A percentile compares a stretch with the other conserved stretches of the same genome.
phyloP scores from a whole-genome alignment of 37 sponge, comb jelly and placozoan genomes.

The Ianthella basta region DNA sequence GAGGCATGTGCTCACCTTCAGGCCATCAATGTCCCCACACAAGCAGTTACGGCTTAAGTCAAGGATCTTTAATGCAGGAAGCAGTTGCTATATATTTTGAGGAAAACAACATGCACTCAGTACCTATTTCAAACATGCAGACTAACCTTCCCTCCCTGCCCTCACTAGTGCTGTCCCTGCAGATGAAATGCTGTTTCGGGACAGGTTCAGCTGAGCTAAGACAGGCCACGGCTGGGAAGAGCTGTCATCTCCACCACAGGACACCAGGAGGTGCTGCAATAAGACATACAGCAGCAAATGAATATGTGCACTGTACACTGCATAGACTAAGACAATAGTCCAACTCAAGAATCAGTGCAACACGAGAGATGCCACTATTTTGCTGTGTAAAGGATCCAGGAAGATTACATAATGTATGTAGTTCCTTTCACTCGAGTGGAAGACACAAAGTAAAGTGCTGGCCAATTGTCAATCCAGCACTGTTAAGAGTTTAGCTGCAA shows the following conservation, averaged over 20 bases:
- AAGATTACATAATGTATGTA: too few species aligned
- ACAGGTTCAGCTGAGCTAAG: constrained; percentile 61
- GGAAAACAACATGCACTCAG: not conserved
- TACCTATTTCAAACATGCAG: not conserved
- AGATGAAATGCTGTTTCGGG: constrained; percentile 43
- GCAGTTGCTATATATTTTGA: constrained; percentile 45
- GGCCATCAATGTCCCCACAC: not conserved
- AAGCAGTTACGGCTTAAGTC: constrained; percentile 66
- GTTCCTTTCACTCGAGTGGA: too few species aligned
- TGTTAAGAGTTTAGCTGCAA: not conserved
- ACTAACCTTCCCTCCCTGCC: too few species aligned
- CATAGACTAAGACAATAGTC: not conserved
- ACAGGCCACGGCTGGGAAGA: constrained; percentile 47
- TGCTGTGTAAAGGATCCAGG: too few species aligned
- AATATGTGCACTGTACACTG: too few species aligned
- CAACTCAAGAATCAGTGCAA: not conserved
- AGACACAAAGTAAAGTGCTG: not conserved
- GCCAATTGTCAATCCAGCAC: not conserved
- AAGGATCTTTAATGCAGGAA: constrained; percentile 59
- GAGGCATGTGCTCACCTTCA: not conserved
- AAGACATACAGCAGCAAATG: too few species aligned
- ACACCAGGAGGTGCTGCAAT: constrained; percentile 47
- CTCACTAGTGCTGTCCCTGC: constrained; percentile 67
- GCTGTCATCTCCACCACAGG: constrained; percentile 69
- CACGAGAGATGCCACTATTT: too few species aligned